Conservation (phyloP, 2,113 vertebrate species). For the Artemisiospiza belli region DNA sequence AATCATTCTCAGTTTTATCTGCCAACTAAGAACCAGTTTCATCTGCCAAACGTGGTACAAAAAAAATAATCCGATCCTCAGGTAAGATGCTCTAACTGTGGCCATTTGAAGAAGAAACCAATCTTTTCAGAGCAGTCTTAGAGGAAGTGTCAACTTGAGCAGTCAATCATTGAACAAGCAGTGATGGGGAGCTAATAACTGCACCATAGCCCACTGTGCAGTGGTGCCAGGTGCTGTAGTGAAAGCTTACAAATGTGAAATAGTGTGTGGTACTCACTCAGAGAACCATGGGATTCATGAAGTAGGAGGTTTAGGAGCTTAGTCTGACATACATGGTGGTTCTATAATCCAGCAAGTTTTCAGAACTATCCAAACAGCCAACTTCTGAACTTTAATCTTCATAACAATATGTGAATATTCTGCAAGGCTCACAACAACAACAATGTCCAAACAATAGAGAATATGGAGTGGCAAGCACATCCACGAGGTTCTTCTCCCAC, state of each 20-base stretch:
- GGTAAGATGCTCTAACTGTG: not conserved
- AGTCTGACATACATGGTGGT: not conserved
- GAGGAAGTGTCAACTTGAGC: not conserved
- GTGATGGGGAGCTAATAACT: not conserved
- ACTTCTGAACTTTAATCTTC: conserved; percentile 1
- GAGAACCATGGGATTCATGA: not conserved
- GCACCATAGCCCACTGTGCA: not conserved
- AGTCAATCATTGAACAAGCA: not conserved
- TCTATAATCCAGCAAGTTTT: not conserved
- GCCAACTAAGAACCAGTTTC: not conserved
- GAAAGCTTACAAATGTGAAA: not conserved
- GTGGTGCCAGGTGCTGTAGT: not conserved
- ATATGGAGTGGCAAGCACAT: not conserved
- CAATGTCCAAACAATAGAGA: not conserved
- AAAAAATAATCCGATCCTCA: not conserved
- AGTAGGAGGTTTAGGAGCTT: not conserved
- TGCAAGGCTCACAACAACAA: not conserved
- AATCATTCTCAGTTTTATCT: not conserved
- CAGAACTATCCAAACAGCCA: not conserved
- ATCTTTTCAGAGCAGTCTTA: not conserved
- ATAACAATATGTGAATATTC: not conserved
- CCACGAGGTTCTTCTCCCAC: not conserved
- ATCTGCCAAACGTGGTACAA: not conserved
- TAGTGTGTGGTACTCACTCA: not conserved
- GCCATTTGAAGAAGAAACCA: not conserved